These are phyloP conservation scores for Perithous albicinctus DNA, from an alignment of 2,888 invertebrate species.

Conservation along the genomic window DNA sequence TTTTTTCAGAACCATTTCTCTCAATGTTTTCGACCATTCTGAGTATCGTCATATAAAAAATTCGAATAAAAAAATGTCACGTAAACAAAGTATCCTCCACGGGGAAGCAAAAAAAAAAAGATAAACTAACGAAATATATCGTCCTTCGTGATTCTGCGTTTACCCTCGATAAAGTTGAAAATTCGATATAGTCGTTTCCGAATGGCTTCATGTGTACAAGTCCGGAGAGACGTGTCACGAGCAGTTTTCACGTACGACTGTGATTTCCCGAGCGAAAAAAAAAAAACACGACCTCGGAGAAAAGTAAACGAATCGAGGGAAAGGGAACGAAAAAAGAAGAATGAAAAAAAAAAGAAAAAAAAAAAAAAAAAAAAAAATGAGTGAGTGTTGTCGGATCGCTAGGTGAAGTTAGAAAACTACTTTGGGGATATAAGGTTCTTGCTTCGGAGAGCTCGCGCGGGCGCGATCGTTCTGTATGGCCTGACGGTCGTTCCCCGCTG, in stretches of 20 bases:
- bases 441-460: constrained; percentile 17
- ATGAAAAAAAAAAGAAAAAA: no score
- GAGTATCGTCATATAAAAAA: no score
- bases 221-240: constrained; percentile 20
- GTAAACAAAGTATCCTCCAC: neutral
- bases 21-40: no score
- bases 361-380: constrained; percentile 39
- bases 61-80: no score
- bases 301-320: constrained; percentile 16
- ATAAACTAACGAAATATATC: neutral
- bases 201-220: constrained; percentile 12
- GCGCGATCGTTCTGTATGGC: constrained; percentile 42
- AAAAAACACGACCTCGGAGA: neutral
- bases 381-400: constrained; percentile 35
- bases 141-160: neutral
- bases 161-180: constrained; percentile 11
- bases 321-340: constrained; percentile 23
- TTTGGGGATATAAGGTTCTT: constrained; percentile 50
- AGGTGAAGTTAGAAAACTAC: constrained; percentile 55
- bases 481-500: constrained; percentile 32
- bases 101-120: neutral
- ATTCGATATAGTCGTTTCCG: constrained; percentile 36
- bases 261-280: constrained; percentile 33
- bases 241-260: constrained; percentile 32
- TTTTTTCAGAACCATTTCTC: no score